Conservation (phyloP, 2,797 vertebrate species). For the Hydrocynus forskahlii region DNA sequence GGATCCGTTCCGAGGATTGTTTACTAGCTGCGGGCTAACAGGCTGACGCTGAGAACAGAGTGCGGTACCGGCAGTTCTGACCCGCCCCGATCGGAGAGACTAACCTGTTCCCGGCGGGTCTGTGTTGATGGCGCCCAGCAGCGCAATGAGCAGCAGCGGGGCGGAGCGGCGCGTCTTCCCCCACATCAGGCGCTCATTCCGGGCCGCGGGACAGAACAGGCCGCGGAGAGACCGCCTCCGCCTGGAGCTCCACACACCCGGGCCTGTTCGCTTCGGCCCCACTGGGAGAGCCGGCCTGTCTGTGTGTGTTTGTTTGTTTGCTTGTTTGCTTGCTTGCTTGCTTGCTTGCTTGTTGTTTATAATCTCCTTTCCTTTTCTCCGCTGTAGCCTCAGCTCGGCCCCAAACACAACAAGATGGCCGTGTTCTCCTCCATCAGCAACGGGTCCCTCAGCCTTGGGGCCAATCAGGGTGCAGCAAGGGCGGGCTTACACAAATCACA, state of each 20-base stretch:
- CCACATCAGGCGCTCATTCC: conserved; percentile 98
- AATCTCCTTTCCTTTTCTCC: conserved; percentile 5
- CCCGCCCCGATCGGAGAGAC: not conserved
- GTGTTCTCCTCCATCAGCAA: conserved; percentile 53
- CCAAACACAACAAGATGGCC: conserved; percentile 80
- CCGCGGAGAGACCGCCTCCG: conserved; percentile 15
- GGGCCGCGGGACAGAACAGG: not conserved
- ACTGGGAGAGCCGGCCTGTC: not conserved
- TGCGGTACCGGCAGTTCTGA: no score
- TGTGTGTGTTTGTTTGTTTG: not conserved
- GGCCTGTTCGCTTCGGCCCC: not conserved
- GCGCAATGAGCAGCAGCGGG: conserved; percentile 88
- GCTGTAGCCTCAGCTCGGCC: conserved; percentile 54
- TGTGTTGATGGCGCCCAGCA: conserved; percentile 90
- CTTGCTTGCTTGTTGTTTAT: not conserved
- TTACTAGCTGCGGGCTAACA: not conserved
- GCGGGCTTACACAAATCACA: conserved; percentile 64
- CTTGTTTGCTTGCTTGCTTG: no score
- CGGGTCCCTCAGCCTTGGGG: not conserved
- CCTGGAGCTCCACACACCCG: not conserved
- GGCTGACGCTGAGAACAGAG: not conserved
- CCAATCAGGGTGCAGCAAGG: not conserved
- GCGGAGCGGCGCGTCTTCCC: conserved; percentile 86
- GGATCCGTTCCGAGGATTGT: no score
- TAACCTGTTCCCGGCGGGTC: conserved; percentile 94